Evolutionary conservation across 2,113 vertebrate genomes (phyloP).

Genomic region (Bettongia penicillata): DNA sequence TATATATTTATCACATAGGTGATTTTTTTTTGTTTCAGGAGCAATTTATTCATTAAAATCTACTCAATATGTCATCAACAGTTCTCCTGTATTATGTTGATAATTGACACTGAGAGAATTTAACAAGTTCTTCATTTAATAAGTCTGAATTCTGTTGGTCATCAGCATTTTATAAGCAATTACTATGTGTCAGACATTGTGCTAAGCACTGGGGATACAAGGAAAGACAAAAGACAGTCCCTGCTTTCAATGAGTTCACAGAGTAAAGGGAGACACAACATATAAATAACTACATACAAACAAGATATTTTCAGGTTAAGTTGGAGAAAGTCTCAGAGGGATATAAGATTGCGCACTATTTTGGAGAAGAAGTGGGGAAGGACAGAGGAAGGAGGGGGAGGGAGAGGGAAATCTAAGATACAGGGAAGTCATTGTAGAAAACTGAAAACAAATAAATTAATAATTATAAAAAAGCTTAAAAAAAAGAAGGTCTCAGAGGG

Average conservation of each 20-base stretch:
- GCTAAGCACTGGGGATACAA: not conserved
- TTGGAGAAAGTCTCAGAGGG: not conserved
- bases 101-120: constrained; percentile 81
- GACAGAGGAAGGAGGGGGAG: too few relatives aligned
- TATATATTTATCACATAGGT: not conserved
- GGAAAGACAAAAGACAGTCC: not conserved
- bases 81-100: constrained; percentile 72
- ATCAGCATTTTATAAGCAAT: not conserved
- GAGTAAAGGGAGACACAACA: not conserved
- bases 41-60: constrained; percentile 80
- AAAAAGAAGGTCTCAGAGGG: too few relatives aligned
- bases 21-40: constrained; percentile 73
- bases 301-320: not conserved
- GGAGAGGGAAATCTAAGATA: too few relatives aligned
- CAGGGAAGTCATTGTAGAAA: too few relatives aligned
- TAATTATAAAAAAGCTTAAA: too few relatives aligned
- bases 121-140: constrained; percentile 88
- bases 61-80: constrained; percentile 68
- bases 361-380: too few relatives aligned
- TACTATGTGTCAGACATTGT: not conserved
- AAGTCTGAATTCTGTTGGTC: constrained; percentile 68
- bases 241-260: not conserved
- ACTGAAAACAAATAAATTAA: too few relatives aligned
- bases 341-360: too few relatives aligned
- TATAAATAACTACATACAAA: not conserved